Evolutionary conservation across 1,140 invertebrate species (phyloP).

Genomic region (Lethocerus indicus): DNA sequence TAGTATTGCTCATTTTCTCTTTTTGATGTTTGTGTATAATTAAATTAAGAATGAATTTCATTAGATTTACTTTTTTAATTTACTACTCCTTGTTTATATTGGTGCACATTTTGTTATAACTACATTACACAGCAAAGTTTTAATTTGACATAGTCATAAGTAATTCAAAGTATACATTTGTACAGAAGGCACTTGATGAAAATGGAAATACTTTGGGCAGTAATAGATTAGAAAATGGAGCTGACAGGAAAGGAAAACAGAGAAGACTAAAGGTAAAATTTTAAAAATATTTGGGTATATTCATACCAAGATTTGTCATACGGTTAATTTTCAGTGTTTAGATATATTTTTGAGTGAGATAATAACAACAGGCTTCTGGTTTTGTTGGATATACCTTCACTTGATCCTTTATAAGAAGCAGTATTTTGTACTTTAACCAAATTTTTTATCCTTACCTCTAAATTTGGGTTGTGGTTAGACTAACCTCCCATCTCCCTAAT

Average conservation of each 20-base stretch:
- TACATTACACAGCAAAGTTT: background rate
- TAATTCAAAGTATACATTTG: background rate
- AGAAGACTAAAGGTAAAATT: slow-evolving; percentile 18
- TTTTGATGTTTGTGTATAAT: too few relatives aligned
- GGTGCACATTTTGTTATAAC: too few relatives aligned
- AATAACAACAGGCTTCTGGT: background rate
- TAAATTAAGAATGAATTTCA: too few relatives aligned
- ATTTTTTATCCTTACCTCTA: too few relatives aligned
- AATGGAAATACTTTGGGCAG: slow-evolving; percentile 42
- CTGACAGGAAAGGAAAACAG: slow-evolving; percentile 16
- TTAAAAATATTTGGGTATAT: background rate
- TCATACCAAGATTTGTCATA: background rate
- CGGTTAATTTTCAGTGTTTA: background rate
- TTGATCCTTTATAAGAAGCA: too few relatives aligned
- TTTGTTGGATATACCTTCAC: background rate
- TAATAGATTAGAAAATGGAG: slow-evolving; percentile 20
- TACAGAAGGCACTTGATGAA: slow-evolving; percentile 40
- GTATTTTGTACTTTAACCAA: too few relatives aligned
- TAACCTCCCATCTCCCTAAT: too few relatives aligned
- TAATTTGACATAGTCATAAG: background rate
- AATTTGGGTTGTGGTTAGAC: too few relatives aligned
- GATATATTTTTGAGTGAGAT: background rate
- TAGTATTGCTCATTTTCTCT: too few relatives aligned
- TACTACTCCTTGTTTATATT: too few relatives aligned
- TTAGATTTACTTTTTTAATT: too few relatives aligned